Evolutionary conservation across 92 coral and sea anemone genomes (phyloP), one percentile per base, ranked within the genome.

Genomic region (Phenganax stokvisi): DNA sequence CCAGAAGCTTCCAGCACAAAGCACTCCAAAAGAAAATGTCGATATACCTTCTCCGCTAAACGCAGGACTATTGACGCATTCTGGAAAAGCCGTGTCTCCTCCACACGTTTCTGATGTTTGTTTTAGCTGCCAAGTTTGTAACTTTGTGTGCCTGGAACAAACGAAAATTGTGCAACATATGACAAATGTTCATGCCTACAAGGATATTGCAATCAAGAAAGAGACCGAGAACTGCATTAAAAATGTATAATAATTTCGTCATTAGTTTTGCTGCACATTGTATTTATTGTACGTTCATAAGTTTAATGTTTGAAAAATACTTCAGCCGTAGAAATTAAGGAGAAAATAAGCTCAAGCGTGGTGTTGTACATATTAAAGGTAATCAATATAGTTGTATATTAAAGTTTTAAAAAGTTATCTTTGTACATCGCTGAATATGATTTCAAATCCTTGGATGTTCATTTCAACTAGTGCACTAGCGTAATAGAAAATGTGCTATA

Each of bases 161-260:
- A 0, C 59, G 4, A 60, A 73, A 11, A 73, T 73, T 51, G 54
- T 73, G 62, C 78, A 73, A 53, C 78, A 73, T 51, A 73, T 73
- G 59, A 20, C 54, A 16, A 29, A 15, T 7, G 78, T 53, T 51
- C 78, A 73, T 73, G 58, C 30, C 57, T 27, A 53, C 15, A 52
- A 73, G 27, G 70, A 64, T 64, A 64, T 64, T 28, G 37, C 47
- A 20, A 64, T 64, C 10, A 64, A 64, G 70, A 64, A 64, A 64
- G 70, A 64, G 16, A 7, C 30, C 37, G 30, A 28, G 44, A 73
- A 16, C 61, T 73, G 53, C 3, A 51, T 73, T 54, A 71, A 71
- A 53, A 30, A 69, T 6, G 10, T 20, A 11, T 68, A 59, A 37
- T 37, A 37, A 37, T 37, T 37, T 37, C 47, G 47, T 37, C 47